A percentile compares a stretch with the other conserved stretches of the same genome.
Evolutionary conservation across 2,113 vertebrate species (phyloP).

Genomic region (Paraplagusia blochii): DNA sequence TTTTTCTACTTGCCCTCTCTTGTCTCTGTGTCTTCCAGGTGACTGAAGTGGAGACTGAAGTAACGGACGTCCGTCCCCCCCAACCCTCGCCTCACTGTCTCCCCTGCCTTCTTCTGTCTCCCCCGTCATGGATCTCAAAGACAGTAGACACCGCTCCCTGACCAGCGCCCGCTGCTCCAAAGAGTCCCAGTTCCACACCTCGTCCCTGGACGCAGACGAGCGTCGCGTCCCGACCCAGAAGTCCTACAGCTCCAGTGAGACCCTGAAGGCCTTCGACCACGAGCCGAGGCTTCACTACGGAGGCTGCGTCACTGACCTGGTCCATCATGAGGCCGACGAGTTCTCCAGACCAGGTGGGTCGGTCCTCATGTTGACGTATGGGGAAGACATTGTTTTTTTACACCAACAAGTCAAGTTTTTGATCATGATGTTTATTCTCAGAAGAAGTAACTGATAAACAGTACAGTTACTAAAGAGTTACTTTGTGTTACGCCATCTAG

Average conservation of each 20-base stretch:
- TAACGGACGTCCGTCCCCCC: conserved; percentile 46
- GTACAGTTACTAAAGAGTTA: too few relatives aligned
- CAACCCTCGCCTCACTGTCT: conserved; percentile 15
- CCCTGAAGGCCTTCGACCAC: conserved; percentile 92
- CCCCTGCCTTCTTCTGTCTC: neutral
- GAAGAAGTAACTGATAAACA: too few relatives aligned
- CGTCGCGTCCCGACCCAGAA: conserved; percentile 95
- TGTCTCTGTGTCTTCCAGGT: conserved; percentile 59
- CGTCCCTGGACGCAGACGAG: conserved; percentile 89
- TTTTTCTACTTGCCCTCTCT: conserved; percentile 13
- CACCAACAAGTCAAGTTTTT: too few relatives aligned
- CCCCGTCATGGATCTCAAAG: conserved; percentile 88
- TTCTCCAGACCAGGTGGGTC: conserved; percentile 91
- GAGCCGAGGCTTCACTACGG: conserved; percentile 92
- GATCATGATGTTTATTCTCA: too few relatives aligned
- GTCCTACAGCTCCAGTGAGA: conserved; percentile 97
- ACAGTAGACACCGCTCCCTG: conserved; percentile 88
- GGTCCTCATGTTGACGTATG: neutral
- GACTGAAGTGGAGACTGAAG: conserved; percentile 62
- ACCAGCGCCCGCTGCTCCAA: conserved; percentile 86
- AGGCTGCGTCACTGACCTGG: conserved; percentile 88
- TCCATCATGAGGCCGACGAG: conserved; percentile 93
- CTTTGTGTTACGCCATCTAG: too few relatives aligned
- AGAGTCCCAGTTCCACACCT: conserved; percentile 89
- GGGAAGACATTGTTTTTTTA: too few relatives aligned